These are phyloP conservation scores for Echiichthys vipera DNA, from an alignment of 2,797 vertebrate species.

Conservation along the genomic window DNA sequence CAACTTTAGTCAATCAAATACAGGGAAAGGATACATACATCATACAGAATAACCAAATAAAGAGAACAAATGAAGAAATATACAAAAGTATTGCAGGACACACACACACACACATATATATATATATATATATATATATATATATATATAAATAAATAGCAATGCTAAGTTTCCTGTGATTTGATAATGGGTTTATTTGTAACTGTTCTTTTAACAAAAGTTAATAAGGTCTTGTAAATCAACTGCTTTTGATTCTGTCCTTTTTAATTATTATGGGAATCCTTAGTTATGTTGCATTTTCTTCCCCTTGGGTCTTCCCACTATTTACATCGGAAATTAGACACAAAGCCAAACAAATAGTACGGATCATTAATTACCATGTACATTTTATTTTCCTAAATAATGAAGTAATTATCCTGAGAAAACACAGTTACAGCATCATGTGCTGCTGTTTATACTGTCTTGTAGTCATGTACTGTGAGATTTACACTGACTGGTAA, in stretches of 20 bases:
- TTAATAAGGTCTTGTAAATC: not conserved
- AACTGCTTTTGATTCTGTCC: not conserved
- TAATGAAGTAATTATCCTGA: slow-evolving; percentile 48
- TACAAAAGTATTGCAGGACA: not conserved
- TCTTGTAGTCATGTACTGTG: slow-evolving; percentile 11
- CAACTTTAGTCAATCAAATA: not conserved
- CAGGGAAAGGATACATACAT: not conserved
- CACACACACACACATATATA: too few species aligned
- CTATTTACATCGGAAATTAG: slow-evolving; percentile 37
- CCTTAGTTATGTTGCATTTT: not conserved
- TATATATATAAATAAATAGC: not conserved
- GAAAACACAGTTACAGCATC: slow-evolving; percentile 31
- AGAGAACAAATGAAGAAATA: not conserved
- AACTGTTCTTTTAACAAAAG: not conserved
- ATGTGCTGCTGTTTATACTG: not conserved
- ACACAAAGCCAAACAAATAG: slow-evolving; percentile 28
- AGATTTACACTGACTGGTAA: slow-evolving; percentile 34
- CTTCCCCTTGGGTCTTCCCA: slow-evolving; percentile 11
- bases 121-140: too few species aligned
- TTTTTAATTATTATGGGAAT: not conserved
- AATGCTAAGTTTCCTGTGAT: not conserved
- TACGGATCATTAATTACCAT: slow-evolving; percentile 20
- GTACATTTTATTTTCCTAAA: slow-evolving; percentile 26
- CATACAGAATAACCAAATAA: not conserved
- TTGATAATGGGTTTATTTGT: not conserved